Percentiles rank a stretch among this genome's conserved stretches.
These are phyloP conservation scores for Gyrodactylus salaris DNA, from an alignment of 1,140 invertebrate genomes.

Conservation along the genomic window DNA sequence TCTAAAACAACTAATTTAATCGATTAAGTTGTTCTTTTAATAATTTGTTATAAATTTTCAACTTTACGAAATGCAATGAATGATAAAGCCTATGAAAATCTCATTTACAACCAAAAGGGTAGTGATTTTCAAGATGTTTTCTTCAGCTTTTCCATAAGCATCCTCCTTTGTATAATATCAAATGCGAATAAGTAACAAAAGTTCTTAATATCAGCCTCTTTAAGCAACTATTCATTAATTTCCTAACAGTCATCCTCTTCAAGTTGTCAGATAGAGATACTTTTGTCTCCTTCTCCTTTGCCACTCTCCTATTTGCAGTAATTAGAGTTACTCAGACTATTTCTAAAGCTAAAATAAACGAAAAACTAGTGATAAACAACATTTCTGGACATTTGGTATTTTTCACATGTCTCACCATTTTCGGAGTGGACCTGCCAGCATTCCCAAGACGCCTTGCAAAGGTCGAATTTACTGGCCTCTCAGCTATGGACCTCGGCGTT, in stretches of 20 bases:
- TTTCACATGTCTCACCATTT: neutral
- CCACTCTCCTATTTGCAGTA: too few relatives aligned
- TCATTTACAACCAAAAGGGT: neutral
- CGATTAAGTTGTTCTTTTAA: neutral
- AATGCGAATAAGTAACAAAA: neutral
- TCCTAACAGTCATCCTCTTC: too few relatives aligned
- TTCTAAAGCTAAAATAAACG: too few relatives aligned
- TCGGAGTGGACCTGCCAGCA: conserved; percentile 22
- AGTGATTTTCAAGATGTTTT: neutral
- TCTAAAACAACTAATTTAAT: too few relatives aligned
- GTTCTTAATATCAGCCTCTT: too few relatives aligned
- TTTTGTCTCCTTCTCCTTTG: too few relatives aligned
- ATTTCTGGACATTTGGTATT: neutral
- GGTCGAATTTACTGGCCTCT: conserved; percentile 46
- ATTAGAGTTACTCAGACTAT: too few relatives aligned
- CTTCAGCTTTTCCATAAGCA: neutral
- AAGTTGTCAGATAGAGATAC: too few relatives aligned
- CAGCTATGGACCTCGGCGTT: conserved; percentile 72
- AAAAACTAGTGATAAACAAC: too few relatives aligned
- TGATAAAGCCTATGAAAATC: neutral
- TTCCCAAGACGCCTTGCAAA: conserved; percentile 31
- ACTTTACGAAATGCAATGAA: neutral
- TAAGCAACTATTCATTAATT: too few relatives aligned
- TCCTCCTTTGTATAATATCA: neutral
- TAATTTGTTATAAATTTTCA: neutral